A percentile compares a stretch with the other conserved stretches of the same genome.
These are phyloP conservation scores for Drosophila littoralis DNA, from an alignment of 1,140 invertebrate genomes.

Conservation along the genomic window DNA sequence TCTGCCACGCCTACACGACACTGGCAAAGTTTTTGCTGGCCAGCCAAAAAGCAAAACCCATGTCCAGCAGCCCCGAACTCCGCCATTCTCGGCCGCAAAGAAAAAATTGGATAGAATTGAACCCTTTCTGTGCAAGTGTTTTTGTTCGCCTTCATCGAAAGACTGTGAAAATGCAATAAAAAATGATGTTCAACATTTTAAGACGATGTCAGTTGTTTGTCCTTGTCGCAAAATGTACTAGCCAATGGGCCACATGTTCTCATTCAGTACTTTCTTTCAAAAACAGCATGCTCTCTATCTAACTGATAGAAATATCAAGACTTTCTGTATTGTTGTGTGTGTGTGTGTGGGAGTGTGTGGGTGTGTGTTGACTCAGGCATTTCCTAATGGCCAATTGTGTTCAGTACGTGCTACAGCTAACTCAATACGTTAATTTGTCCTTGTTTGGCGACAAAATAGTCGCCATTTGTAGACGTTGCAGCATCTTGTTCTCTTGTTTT, in stretches of 20 bases:
- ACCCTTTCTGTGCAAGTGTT: slow-evolving; percentile 17
- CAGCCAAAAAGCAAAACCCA: not conserved
- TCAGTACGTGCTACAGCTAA: slow-evolving; percentile 52
- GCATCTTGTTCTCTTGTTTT: slow-evolving; percentile 33
- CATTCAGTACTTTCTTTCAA: slow-evolving; percentile 6
- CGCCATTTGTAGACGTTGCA: slow-evolving; percentile 42
- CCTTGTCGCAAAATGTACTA: slow-evolving; percentile 48
- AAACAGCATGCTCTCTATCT: slow-evolving; percentile 21
- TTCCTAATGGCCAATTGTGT: slow-evolving; percentile 56
- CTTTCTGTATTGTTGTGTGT: not conserved
- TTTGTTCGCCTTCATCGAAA: slow-evolving; percentile 25
- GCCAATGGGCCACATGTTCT: slow-evolving; percentile 40
- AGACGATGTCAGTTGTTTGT: slow-evolving; percentile 61
- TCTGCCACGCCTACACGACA: slow-evolving; percentile 15
- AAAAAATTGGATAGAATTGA: not conserved
- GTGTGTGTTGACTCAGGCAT: slow-evolving; percentile 38
- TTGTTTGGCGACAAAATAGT: slow-evolving; percentile 57
- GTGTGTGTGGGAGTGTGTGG: slow-evolving; percentile 1
- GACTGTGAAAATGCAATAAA: slow-evolving; percentile 56
- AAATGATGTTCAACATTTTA: slow-evolving; percentile 63
- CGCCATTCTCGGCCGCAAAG: too few species aligned
- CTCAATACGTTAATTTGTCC: slow-evolving; percentile 59
- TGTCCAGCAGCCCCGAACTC: not conserved
- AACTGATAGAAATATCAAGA: slow-evolving; percentile 45
- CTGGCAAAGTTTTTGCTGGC: not conserved